These are phyloP conservation scores for Mya arenaria DNA, from an alignment of 1,140 invertebrate species.

Conservation along the genomic window DNA sequence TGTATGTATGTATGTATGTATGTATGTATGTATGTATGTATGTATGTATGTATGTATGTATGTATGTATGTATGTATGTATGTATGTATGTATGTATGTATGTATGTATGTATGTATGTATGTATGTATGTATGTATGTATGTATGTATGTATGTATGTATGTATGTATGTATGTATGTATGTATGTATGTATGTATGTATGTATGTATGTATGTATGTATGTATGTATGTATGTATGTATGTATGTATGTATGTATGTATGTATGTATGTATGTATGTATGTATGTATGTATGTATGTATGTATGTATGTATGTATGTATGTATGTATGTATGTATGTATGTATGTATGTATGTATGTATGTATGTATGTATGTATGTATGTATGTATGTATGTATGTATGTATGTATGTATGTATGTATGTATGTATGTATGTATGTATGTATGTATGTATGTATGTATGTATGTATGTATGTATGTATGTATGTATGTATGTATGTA, in stretches of 20 bases:
- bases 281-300: slow-evolving; percentile 26
- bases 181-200: slow-evolving; percentile 7
- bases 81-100: slow-evolving; percentile 7
- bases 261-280: slow-evolving; percentile 27
- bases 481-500: slow-evolving; percentile 26
- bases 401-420: slow-evolving; percentile 26
- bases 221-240: slow-evolving; percentile 26
- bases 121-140: neutral
- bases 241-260: slow-evolving; percentile 20
- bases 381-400: slow-evolving; percentile 23
- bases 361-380: slow-evolving; percentile 21
- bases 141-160: neutral
- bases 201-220: slow-evolving; percentile 19
- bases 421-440: slow-evolving; percentile 19
- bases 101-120: neutral
- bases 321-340: slow-evolving; percentile 27
- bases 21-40: neutral
- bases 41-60: slow-evolving; percentile 10
- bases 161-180: slow-evolving; percentile 1
- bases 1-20: neutral
- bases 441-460: slow-evolving; percentile 22
- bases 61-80: slow-evolving; percentile 5
- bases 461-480: slow-evolving; percentile 20
- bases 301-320: slow-evolving; percentile 27
- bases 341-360: slow-evolving; percentile 27